Percentiles rank a stretch among this genome's conserved stretches.
Evolutionary conservation across 2,113 vertebrate genomes (phyloP).

Genomic region (Gymnarchus niloticus): DNA sequence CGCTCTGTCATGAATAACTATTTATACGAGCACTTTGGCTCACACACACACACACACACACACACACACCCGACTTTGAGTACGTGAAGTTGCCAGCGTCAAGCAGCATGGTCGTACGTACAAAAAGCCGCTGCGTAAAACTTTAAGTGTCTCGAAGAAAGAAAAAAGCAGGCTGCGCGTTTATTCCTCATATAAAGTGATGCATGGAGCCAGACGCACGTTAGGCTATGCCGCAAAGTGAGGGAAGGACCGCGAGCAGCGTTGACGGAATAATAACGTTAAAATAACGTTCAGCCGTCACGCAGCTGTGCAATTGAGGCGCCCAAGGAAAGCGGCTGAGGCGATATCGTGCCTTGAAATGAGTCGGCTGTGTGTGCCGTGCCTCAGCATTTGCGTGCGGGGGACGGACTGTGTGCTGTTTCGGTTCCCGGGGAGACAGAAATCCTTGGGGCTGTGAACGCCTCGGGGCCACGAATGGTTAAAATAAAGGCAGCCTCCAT

Average conservation of each 20-base stretch:
- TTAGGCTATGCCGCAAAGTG: not conserved
- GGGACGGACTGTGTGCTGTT: constrained; percentile 29
- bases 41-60: not conserved
- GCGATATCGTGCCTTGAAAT: constrained; percentile 22
- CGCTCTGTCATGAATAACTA: constrained; percentile 67
- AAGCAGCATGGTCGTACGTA: too few species aligned
- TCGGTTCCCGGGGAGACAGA: constrained; percentile 25
- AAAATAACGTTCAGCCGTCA: constrained; percentile 31
- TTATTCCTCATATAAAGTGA: not conserved
- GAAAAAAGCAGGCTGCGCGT: not conserved
- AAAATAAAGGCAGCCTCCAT: constrained; percentile 19
- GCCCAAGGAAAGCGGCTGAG: constrained; percentile 9
- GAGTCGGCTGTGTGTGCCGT: constrained; percentile 32
- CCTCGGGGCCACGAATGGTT: not conserved
- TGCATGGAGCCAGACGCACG: not conserved
- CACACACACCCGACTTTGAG: not conserved
- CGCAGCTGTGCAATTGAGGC: constrained; percentile 24
- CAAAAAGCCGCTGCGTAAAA: not conserved
- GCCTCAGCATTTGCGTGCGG: constrained; percentile 34
- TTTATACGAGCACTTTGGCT: constrained; percentile 31
- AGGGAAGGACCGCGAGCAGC: not conserved
- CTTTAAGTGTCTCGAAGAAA: not conserved
- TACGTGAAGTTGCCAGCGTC: not conserved
- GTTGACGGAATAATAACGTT: constrained; percentile 30
- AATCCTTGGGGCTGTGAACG: constrained; percentile 24